Evolutionary conservation across 2,113 vertebrate species (phyloP).

Genomic region (Xiphophorus couchianus): DNA sequence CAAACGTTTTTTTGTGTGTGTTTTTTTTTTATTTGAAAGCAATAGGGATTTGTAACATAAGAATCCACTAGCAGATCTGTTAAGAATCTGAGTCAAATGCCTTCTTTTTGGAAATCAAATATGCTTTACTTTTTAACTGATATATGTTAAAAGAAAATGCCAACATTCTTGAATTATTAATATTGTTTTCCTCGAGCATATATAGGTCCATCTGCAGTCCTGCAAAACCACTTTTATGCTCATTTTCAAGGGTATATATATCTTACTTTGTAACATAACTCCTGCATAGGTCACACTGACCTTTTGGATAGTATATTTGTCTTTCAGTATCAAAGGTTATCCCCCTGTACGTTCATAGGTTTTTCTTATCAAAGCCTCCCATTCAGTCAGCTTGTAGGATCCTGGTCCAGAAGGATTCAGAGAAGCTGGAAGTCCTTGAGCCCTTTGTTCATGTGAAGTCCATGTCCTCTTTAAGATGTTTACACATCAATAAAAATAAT

Average conservation of each 20-base stretch:
- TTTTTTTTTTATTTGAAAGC: slow-evolving; percentile 45
- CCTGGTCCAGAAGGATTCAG: slow-evolving; percentile 61
- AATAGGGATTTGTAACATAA: slow-evolving; percentile 37
- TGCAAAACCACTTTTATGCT: background rate
- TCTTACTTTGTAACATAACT: slow-evolving; percentile 27
- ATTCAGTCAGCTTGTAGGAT: slow-evolving; percentile 50
- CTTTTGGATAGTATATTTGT: slow-evolving; percentile 53
- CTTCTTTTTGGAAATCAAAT: background rate
- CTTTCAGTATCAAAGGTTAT: slow-evolving; percentile 69
- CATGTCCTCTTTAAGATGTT: slow-evolving; percentile 73
- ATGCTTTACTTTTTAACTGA: background rate
- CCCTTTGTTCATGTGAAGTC: slow-evolving; percentile 74
- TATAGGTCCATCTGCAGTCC: background rate
- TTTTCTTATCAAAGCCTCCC: slow-evolving; percentile 68
- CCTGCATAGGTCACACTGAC: slow-evolving; percentile 45
- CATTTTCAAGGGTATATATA: slow-evolving; percentile 24
- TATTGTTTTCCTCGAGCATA: background rate
- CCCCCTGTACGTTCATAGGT: slow-evolving; percentile 55
- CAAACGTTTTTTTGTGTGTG: slow-evolving; percentile 37
- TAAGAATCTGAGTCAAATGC: slow-evolving; percentile 1
- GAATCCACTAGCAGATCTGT: background rate
- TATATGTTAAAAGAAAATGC: background rate
- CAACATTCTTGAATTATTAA: slow-evolving; percentile 5
- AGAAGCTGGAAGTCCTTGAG: slow-evolving; percentile 71
- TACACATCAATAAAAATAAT: slow-evolving; percentile 76